phyloP scores from a whole-genome alignment of 1,140 invertebrate genomes.

The Bombyx mandarina region DNA sequence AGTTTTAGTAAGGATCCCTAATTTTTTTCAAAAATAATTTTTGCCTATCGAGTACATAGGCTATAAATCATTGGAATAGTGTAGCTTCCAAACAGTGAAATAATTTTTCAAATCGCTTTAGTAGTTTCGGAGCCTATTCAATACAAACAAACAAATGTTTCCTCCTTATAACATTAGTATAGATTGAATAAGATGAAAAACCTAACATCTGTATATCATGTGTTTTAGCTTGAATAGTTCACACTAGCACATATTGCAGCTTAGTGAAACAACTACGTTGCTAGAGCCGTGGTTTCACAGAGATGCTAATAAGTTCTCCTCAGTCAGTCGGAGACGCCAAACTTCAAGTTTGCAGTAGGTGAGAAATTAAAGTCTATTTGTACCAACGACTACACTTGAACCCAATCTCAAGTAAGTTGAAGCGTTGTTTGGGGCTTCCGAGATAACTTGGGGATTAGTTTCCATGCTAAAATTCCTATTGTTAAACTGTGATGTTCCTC shows the following conservation, averaged over 20 bases:
- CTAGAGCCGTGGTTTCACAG: conserved; percentile 9
- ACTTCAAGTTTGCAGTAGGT: conserved; percentile 13
- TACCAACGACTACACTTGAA: conserved; percentile 9
- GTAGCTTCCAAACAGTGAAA: too few species aligned
- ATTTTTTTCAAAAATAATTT: too few species aligned
- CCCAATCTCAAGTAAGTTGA: conserved; percentile 15
- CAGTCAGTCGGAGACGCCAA: too few species aligned
- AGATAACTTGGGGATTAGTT: conserved; percentile 25
- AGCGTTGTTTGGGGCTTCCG: conserved; percentile 6
- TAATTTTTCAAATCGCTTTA: too few species aligned
- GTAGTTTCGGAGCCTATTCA: too few species aligned
- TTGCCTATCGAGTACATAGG: too few species aligned
- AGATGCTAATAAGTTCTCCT: conserved; percentile 15
- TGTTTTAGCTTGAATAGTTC: not conserved
- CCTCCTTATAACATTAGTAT: too few species aligned
- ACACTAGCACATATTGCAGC: not conserved
- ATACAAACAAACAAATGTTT: too few species aligned
- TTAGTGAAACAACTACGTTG: conserved; percentile 4
- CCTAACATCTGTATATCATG: too few species aligned
- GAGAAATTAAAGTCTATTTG: conserved; percentile 20
- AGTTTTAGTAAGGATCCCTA: too few species aligned
- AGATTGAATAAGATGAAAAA: too few species aligned
- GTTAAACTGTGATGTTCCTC: conserved; percentile 3
- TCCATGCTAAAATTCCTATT: conserved; percentile 15
- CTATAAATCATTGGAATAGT: too few species aligned